Evolutionary conservation across 2,888 invertebrate genomes (phyloP).

Genomic region (Enchytraeus crypticus): DNA sequence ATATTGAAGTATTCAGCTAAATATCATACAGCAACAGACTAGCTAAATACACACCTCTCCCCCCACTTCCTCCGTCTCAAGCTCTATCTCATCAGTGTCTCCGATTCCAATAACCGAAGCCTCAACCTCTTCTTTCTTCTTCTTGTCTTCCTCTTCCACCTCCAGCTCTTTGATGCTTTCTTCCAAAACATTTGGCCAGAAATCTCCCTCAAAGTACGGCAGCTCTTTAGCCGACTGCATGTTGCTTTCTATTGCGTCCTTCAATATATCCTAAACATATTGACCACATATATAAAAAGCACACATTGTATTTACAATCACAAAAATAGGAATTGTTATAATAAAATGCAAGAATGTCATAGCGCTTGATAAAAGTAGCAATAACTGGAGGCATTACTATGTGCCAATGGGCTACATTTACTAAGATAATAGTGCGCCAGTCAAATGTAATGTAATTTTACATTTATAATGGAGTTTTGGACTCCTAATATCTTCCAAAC

Average conservation of each 20-base stretch:
- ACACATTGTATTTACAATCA: too few species aligned
- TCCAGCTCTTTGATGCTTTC: constrained; percentile 98
- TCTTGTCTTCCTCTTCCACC: constrained; percentile 89
- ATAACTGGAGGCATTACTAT: too few species aligned
- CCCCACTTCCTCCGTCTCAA: constrained; percentile 2
- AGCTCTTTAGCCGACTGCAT: constrained; percentile 55
- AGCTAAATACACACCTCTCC: not conserved
- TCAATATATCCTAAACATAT: constrained; percentile 60
- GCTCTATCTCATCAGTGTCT: not conserved
- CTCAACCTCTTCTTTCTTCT: constrained; percentile 78
- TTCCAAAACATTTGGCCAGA: constrained; percentile 99
- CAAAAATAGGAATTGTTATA: too few species aligned
- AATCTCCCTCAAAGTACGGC: constrained; percentile 64
- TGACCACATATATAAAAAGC: too few species aligned
- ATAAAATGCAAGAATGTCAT: too few species aligned
- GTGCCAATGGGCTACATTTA: too few species aligned
- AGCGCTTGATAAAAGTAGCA: too few species aligned
- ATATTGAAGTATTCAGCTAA: not conserved
- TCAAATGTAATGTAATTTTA: too few species aligned
- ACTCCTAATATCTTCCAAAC: too few species aligned
- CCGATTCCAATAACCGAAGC: constrained; percentile 54
- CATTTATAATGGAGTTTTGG: too few species aligned
- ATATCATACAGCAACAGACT: not conserved
- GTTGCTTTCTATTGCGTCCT: constrained; percentile 97
- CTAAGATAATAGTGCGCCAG: too few species aligned